Evolutionary conservation across 2,888 invertebrate genomes (phyloP), one percentile per base, ranked within the genome.

Genomic region (Drosophila mayaguana): DNA sequence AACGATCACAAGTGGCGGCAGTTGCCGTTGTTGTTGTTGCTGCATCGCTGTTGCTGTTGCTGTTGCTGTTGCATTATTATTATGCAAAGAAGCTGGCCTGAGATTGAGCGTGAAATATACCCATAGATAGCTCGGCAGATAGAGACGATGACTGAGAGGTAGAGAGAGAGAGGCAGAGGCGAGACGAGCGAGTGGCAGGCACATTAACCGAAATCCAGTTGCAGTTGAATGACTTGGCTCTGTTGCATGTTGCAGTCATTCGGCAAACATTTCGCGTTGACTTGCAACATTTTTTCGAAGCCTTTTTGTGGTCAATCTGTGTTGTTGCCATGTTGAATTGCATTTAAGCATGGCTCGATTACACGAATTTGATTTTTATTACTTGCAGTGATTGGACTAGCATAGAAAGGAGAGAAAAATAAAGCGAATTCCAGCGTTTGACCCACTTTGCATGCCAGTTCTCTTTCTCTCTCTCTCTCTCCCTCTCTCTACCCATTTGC

Each of bases 181-280:
- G 38, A n/a, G 28, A 28, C 8, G 2, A 43, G 62, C 54, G 72
- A 62, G 28, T 36, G 65, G 70, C 72, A 71, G 76, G 70, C 81
- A 78, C 79, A 89, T 81, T 88, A 81, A 83, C 88, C 88, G 88
- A 87, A 87, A 88, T 89, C 83, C 88, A 89, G 80, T 89, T 85
- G 81, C 86, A 89, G 86, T 89, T 87, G 81, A 88, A 87, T 83
- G 86, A 88, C 86, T 89, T 65, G 61, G 59, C 59, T 54, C 63
- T 61, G 73, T 72, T 71, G 64, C 76, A 84, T 83, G 78, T 72
- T 76, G 63, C 75, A 72, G 64, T 61, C 70, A 61, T 53, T 74
- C 54, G 72, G 75, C 62, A 78, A 71, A 77, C 48, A 78, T 78
- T 78, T 78, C 62, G 73, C 65, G 76, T 66, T 65, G 72, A 69